These are phyloP conservation scores for Hycleus cichorii DNA, from an alignment of 1,140 invertebrate species.

Conservation along the genomic window DNA sequence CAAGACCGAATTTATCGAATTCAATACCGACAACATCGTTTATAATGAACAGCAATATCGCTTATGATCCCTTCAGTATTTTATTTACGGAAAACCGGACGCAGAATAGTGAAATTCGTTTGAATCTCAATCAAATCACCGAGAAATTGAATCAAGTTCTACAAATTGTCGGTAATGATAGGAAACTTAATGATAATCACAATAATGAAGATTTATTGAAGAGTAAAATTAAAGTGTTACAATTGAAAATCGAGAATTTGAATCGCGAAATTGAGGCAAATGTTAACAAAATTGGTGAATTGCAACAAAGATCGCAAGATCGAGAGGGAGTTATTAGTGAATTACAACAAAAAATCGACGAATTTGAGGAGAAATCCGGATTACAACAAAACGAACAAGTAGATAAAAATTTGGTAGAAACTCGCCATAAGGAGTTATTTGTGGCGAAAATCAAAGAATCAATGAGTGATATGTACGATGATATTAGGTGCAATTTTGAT, in stretches of 20 bases:
- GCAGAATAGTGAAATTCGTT: constrained; percentile 32
- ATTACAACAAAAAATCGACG: too few relatives aligned
- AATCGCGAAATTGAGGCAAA: constrained; percentile 8
- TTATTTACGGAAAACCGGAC: constrained; percentile 26
- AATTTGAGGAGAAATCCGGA: too few relatives aligned
- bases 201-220: constrained; percentile 12
- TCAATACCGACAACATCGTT: too few relatives aligned
- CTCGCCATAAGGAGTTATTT: background rate
- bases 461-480: constrained; percentile 22
- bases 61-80: constrained; percentile 19
- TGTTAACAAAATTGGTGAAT: constrained; percentile 7
- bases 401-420: too few relatives aligned
- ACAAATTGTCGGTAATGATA: background rate
- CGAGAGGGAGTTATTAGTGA: background rate
- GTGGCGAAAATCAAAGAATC: constrained; percentile 12
- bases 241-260: constrained; percentile 20
- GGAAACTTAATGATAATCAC: constrained; percentile 3
- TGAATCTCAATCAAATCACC: constrained; percentile 27
- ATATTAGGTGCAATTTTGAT: constrained; percentile 12
- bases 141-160: constrained; percentile 29
- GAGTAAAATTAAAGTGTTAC: constrained; percentile 21
- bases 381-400: too few relatives aligned
- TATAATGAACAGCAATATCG: background rate
- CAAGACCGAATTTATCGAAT: too few relatives aligned
- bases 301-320: constrained; percentile 6